A percentile compares a stretch with the other conserved stretches of the same genome.
Evolutionary conservation across 2,797 vertebrate genomes (phyloP).

Genomic region (Typhlichthys eigenmanni): DNA sequence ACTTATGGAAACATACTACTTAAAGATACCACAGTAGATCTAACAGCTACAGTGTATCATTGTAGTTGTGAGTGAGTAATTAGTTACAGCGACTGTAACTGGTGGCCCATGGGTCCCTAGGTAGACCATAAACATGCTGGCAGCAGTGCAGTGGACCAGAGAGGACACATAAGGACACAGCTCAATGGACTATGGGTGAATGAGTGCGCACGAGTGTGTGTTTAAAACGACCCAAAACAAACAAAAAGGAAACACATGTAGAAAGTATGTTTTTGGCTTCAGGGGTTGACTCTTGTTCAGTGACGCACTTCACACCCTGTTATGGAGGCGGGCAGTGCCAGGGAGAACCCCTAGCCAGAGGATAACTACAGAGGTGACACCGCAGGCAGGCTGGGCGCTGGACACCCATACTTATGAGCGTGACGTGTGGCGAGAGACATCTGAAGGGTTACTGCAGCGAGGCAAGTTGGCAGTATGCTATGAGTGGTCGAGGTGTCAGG

Average conservation of each 20-base stretch:
- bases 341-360: conserved; percentile 18
- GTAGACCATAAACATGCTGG: background rate
- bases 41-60: too few species aligned
- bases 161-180: too few species aligned
- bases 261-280: conserved; percentile 6
- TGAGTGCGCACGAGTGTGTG: background rate
- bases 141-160: background rate
- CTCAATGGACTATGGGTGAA: background rate
- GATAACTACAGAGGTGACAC: background rate
- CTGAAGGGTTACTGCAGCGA: too few species aligned
- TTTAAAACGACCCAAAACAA: background rate
- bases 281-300: conserved; percentile 21
- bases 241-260: conserved; percentile 24
- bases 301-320: conserved; percentile 62
- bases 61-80: too few species aligned
- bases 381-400: conserved; percentile 12
- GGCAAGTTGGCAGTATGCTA: too few species aligned
- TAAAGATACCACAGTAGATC: too few species aligned
- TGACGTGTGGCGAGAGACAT: too few species aligned
- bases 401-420: conserved; percentile 29
- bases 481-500: conserved; percentile 12
- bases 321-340: conserved; percentile 33
- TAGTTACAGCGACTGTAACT: background rate
- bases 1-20: too few species aligned
- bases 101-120: background rate